phyloP scores from a whole-genome alignment of 2,797 vertebrate species.

The Trachops cirrhosus region DNA sequence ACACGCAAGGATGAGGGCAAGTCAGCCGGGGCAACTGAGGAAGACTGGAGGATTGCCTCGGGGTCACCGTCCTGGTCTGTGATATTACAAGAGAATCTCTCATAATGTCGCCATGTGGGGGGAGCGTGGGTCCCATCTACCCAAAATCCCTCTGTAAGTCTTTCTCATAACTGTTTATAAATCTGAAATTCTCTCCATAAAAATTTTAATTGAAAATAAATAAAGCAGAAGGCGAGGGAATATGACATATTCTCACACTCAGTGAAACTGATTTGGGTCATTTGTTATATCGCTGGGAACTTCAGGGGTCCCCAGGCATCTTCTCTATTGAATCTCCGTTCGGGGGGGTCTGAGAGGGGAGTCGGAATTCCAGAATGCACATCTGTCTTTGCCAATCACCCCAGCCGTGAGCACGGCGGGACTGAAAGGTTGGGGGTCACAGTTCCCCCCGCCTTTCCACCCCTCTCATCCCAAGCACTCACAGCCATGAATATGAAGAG shows the following conservation, averaged over 20 bases:
- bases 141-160: too few relatives aligned
- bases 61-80: too few relatives aligned
- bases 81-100: background rate
- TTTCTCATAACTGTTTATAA: background rate
- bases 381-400: background rate
- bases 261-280: background rate
- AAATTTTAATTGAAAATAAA: background rate
- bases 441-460: background rate
- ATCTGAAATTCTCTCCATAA: background rate
- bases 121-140: accelerated
- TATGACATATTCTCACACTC: background rate
- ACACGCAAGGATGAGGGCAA: accelerated
- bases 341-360: too few relatives aligned
- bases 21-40: background rate
- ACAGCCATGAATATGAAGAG: background rate
- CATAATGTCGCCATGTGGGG: accelerated
- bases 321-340: background rate
- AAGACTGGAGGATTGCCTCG: accelerated
- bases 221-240: background rate
- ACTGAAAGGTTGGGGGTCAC: background rate
- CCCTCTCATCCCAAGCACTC: background rate
- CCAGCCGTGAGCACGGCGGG: background rate
- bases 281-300: background rate
- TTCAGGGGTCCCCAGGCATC: background rate
- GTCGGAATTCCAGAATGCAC: background rate